phyloP scores from a whole-genome alignment of 2,113 vertebrate genomes.

The Laticauda colubrina region DNA sequence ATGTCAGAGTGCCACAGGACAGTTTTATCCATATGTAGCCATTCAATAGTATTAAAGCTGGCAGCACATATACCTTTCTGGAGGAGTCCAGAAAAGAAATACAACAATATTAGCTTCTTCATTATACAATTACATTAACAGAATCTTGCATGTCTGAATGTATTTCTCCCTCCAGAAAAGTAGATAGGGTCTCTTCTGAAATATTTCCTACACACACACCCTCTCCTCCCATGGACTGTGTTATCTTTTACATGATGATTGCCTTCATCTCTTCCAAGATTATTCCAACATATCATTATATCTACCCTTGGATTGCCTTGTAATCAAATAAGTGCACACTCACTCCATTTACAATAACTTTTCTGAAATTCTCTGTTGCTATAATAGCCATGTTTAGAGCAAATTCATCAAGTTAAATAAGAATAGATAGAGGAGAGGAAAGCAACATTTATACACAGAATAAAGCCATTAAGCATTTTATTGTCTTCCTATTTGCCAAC shows the following conservation, averaged over 20 bases:
- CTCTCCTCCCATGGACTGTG: background rate
- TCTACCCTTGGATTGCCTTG: background rate
- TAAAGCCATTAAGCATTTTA: background rate
- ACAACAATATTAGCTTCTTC: background rate
- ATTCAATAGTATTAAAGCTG: background rate
- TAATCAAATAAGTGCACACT: background rate
- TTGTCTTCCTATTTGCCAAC: background rate
- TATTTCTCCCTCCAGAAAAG: background rate
- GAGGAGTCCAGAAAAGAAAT: background rate
- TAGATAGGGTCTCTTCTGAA: background rate
- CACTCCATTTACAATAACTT: background rate
- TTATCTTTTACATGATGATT: background rate
- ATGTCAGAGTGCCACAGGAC: background rate
- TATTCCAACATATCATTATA: background rate
- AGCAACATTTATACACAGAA: constrained; percentile 5
- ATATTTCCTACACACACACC: background rate
- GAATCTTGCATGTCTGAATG: background rate
- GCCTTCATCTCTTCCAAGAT: background rate
- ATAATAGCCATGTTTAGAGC: background rate
- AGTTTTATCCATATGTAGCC: background rate
- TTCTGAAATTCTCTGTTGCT: background rate
- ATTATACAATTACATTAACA: background rate
- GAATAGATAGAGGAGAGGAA: background rate
- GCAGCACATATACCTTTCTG: background rate
- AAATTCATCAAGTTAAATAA: background rate